Evolutionary conservation across 1,140 invertebrate genomes (phyloP).

Genomic region (Babylonia areolata): DNA sequence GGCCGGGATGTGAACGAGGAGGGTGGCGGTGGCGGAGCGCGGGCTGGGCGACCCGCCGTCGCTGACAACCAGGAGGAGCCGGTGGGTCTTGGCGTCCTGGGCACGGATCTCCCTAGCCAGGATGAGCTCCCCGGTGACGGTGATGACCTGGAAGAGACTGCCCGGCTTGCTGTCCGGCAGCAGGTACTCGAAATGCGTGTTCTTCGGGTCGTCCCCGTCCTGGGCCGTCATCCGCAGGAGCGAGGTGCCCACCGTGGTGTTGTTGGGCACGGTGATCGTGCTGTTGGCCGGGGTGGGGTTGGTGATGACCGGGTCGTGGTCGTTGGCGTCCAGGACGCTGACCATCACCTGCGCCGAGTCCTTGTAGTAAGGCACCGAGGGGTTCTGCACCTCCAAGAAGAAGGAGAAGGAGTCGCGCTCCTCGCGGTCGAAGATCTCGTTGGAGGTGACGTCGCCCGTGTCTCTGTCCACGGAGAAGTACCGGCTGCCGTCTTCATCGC

Average conservation of each 20-base stretch:
- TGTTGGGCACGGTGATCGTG: constrained; percentile 53
- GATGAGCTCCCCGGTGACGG: constrained; percentile 89
- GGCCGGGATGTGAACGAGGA: constrained; percentile 22
- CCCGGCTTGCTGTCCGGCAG: constrained; percentile 75
- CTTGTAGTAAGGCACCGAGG: constrained; percentile 79
- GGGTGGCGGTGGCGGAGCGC: constrained; percentile 6
- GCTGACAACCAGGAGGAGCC: constrained; percentile 22
- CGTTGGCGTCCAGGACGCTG: constrained; percentile 86
- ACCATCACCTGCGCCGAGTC: constrained; percentile 78
- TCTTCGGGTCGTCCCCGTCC: constrained; percentile 60
- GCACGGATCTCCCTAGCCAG: constrained; percentile 80
- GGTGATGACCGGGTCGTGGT: constrained; percentile 86
- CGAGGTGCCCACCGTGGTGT: constrained; percentile 51
- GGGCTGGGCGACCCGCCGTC: constrained; percentile 13
- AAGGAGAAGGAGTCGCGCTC: constrained; percentile 85
- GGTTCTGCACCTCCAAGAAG: constrained; percentile 83
- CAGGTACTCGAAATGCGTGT: constrained; percentile 55
- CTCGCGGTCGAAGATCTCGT: constrained; percentile 88
- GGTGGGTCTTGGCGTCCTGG: constrained; percentile 37
- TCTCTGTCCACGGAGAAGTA: constrained; percentile 80
- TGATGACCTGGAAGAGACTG: constrained; percentile 90
- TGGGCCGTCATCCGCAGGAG: constrained; percentile 55
- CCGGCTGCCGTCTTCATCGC: constrained; percentile 82
- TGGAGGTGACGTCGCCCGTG: constrained; percentile 79
- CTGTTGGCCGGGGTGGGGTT: constrained; percentile 61